Evolutionary conservation across 2,113 vertebrate species (phyloP).

Genomic region (Pelusios castaneus): DNA sequence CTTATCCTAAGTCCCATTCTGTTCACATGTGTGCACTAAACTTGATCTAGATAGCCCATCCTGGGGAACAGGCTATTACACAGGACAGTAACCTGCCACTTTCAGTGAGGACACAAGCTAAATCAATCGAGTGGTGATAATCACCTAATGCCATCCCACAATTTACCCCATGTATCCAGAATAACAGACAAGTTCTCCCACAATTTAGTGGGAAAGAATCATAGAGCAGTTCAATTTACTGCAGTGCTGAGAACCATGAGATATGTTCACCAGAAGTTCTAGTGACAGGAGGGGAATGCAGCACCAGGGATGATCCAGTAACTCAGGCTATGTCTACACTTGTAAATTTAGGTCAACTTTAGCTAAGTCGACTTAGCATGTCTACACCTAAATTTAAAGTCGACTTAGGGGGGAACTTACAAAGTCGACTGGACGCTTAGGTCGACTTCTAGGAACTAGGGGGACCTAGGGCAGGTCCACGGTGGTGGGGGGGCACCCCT

Average conservation of each 20-base stretch:
- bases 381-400: too few species aligned
- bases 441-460: too few species aligned
- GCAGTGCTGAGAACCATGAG: background rate
- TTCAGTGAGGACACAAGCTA: background rate
- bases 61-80: background rate
- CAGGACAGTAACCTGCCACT: background rate
- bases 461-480: too few species aligned
- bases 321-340: too few species aligned
- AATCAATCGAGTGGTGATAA: background rate
- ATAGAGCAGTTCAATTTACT: background rate
- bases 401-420: too few species aligned
- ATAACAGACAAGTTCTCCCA: background rate
- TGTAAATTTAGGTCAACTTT: too few species aligned
- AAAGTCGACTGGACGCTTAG: too few species aligned
- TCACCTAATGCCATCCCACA: background rate
- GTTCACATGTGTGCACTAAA: background rate
- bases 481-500: too few species aligned
- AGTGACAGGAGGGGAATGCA: background rate
- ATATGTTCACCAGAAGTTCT: conserved; percentile 8
- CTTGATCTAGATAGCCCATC: background rate
- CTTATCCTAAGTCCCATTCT: background rate
- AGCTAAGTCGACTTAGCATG: too few species aligned
- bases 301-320: background rate
- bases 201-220: conserved; percentile 7
- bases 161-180: background rate